A percentile compares a stretch with the other conserved stretches of the same genome.
These are phyloP conservation scores for Nasonia giraulti DNA, from an alignment of 1,140 invertebrate genomes.

Conservation along the genomic window DNA sequence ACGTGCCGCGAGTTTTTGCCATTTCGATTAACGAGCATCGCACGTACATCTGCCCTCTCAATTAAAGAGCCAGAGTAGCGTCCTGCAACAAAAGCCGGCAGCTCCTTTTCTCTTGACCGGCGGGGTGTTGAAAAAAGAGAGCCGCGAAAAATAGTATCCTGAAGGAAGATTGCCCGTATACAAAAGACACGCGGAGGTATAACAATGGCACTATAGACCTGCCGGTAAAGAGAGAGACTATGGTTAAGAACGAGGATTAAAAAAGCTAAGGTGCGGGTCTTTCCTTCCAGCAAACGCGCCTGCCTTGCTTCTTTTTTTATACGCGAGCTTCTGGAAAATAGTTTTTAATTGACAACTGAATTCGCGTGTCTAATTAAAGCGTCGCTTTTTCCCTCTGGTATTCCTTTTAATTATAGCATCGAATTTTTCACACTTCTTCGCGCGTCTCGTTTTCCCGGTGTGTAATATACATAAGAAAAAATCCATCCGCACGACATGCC, in stretches of 20 bases:
- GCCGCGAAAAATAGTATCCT: too few species aligned
- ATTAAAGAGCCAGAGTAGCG: background rate
- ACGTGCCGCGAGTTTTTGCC: background rate
- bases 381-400: too few species aligned
- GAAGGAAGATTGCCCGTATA: background rate
- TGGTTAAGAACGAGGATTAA: background rate
- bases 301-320: background rate
- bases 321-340: background rate
- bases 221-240: background rate
- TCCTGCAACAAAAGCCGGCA: background rate
- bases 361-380: too few species aligned
- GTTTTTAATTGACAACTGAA: slow-evolving; percentile 6
- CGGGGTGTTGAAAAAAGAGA: too few species aligned
- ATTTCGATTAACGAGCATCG: background rate
- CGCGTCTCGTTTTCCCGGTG: too few species aligned
- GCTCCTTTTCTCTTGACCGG: background rate
- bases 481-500: too few species aligned
- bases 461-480: too few species aligned
- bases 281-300: too few species aligned
- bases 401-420: too few species aligned
- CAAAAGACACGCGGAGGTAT: slow-evolving; percentile 2
- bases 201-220: background rate
- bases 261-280: background rate
- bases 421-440: too few species aligned
- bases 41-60: background rate